A percentile compares a stretch with the other conserved stretches of the same genome.
Conservation (phyloP, 2,888 invertebrate species). For the Trichopoda pennipes region DNA sequence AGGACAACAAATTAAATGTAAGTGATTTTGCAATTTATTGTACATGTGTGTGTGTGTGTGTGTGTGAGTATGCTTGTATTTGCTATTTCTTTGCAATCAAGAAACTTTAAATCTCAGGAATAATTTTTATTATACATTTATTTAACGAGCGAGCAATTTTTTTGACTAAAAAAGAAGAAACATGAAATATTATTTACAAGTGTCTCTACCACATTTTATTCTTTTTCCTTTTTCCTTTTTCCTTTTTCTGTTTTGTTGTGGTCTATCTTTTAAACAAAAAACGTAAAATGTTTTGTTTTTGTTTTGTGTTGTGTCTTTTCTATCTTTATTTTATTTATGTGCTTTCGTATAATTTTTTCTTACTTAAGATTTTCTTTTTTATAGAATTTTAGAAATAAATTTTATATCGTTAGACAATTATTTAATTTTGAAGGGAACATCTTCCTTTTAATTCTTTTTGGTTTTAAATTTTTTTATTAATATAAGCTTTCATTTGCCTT, state of each 20-base stretch:
- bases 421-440: too few relatives aligned
- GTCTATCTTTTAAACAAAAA: neutral
- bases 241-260: neutral
- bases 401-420: too few relatives aligned
- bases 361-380: too few relatives aligned
- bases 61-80: neutral
- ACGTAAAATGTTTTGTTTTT: neutral
- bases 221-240: too few relatives aligned
- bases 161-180: neutral
- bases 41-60: conserved; percentile 6
- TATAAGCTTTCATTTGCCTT: too few relatives aligned
- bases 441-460: too few relatives aligned
- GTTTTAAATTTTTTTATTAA: too few relatives aligned
- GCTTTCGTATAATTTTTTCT: too few relatives aligned
- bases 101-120: conserved; percentile 1
- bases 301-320: too few relatives aligned
- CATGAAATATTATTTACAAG: neutral
- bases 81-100: neutral
- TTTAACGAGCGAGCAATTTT: conserved; percentile 48
- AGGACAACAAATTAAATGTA: conserved; percentile 68
- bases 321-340: too few relatives aligned
- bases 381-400: too few relatives aligned
- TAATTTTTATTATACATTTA: conserved; percentile 26
- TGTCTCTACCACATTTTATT: neutral
- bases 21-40: conserved; percentile 67